A percentile compares a stretch with the other conserved stretches of the same genome.
Conservation (phyloP, 2,113 vertebrate genomes). For the Phasianus colchicus region DNA sequence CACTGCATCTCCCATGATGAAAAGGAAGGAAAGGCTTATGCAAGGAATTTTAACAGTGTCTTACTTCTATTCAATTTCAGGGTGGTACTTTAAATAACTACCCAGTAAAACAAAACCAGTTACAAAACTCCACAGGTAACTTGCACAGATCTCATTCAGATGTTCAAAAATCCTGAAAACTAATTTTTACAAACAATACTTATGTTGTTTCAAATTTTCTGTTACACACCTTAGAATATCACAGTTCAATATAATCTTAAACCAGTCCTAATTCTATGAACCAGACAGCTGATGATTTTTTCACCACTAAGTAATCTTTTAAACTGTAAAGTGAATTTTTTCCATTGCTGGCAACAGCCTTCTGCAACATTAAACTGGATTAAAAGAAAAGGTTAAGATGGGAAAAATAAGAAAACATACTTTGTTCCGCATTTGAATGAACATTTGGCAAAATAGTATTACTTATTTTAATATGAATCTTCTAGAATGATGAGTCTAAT, state of each 20-base stretch:
- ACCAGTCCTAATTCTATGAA: not conserved
- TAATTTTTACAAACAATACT: not conserved
- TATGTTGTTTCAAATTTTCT: not conserved
- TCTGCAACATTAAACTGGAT: not conserved
- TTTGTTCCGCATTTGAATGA: not conserved
- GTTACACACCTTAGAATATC: not conserved
- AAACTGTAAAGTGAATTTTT: not conserved
- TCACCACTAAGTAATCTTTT: not conserved
- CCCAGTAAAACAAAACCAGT: not conserved
- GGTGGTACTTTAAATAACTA: conserved; percentile 4
- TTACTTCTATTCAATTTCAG: not conserved
- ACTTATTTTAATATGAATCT: not conserved
- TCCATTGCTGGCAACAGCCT: not conserved
- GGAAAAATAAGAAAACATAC: not conserved
- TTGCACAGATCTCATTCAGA: conserved; percentile 4
- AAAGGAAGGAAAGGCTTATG: conserved; percentile 10
- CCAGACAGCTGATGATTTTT: not conserved
- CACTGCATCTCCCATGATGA: not conserved
- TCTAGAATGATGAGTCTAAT: not conserved
- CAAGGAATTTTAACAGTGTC: conserved; percentile 10
- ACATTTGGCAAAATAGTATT: not conserved
- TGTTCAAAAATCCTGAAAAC: conserved; percentile 29
- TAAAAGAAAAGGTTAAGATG: not conserved
- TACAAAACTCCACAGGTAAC: not conserved
- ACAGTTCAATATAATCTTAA: not conserved